A percentile compares a stretch with the other conserved stretches of the same genome.
These are phyloP conservation scores for Hartigia nigra DNA, from an alignment of 2,888 invertebrate genomes.

Conservation along the genomic window DNA sequence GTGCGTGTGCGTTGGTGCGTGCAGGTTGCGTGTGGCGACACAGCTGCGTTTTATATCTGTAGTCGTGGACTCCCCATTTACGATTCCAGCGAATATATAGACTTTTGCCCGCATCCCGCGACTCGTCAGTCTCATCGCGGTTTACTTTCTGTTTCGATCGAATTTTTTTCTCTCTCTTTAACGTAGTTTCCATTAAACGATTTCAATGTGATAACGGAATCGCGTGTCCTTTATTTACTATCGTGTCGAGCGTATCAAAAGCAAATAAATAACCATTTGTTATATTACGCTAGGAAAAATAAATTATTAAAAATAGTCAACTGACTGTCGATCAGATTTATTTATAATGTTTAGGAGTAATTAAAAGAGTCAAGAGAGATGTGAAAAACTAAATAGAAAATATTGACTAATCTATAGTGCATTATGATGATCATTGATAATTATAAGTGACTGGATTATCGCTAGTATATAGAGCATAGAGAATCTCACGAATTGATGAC, in stretches of 20 bases:
- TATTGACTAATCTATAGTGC: neutral
- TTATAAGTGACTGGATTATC: neutral
- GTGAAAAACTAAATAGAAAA: neutral
- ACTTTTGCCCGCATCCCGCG: slow-evolving; percentile 38
- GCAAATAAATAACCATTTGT: no score
- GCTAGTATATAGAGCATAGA: neutral
- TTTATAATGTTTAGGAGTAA: neutral
- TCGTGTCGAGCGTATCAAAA: neutral
- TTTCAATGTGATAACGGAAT: neutral
- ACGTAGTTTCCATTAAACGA: slow-evolving; percentile 9
- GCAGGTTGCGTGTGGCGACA: neutral
- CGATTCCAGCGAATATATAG: slow-evolving; percentile 43
- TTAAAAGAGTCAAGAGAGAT: neutral
- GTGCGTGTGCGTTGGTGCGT: slow-evolving; percentile 19
- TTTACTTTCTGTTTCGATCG: slow-evolving; percentile 18
- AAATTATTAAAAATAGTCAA: neutral
- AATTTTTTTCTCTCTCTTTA: slow-evolving; percentile 5
- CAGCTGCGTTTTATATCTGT: slow-evolving; percentile 6
- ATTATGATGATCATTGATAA: neutral
- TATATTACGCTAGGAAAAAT: no score
- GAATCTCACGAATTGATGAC: neutral
- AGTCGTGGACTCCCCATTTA: slow-evolving; percentile 22
- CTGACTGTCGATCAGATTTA: neutral
- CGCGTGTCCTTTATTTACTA: neutral
- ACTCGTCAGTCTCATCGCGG: slow-evolving; percentile 38